Evolutionary conservation across 2,797 vertebrate genomes (phyloP).

Genomic region (Lepus oiostolus): DNA sequence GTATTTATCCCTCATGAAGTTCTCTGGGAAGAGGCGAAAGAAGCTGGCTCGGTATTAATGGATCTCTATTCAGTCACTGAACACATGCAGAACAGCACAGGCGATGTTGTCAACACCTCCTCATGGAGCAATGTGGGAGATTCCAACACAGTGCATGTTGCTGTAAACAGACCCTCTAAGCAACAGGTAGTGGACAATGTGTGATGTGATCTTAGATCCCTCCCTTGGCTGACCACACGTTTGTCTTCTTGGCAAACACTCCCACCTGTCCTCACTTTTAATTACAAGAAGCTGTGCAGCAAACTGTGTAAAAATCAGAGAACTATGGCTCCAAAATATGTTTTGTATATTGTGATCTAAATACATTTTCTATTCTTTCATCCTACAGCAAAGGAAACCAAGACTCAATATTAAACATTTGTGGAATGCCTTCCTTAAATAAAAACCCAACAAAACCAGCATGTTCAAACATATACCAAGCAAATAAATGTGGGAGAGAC

Average conservation of each 20-base stretch:
- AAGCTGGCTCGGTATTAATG: not conserved
- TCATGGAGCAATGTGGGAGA: not conserved
- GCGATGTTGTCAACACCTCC: conserved; percentile 45
- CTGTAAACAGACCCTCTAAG: conserved; percentile 63
- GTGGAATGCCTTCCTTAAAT: not conserved
- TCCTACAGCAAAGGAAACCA: not conserved
- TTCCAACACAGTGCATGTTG: conserved; percentile 11
- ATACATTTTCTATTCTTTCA: not conserved
- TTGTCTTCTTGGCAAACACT: not conserved
- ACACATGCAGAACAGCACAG: conserved; percentile 36
- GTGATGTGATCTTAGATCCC: not conserved
- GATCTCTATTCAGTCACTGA: conserved; percentile 1
- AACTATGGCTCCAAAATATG: not conserved
- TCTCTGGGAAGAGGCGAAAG: conserved; percentile 4
- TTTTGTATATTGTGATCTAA: not conserved
- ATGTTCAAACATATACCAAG: not conserved
- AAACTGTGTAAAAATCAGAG: not conserved
- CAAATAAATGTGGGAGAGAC: not conserved
- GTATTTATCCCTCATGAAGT: not conserved
- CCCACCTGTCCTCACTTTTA: not conserved
- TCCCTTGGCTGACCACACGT: not conserved
- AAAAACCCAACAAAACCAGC: not conserved
- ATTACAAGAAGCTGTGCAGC: not conserved
- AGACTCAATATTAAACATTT: not conserved
- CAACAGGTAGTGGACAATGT: fast-evolving